Percentiles rank a stretch among this genome's conserved stretches.
phyloP scores from a whole-genome alignment of 1,140 invertebrate species.

The Eriocheir sinensis region DNA sequence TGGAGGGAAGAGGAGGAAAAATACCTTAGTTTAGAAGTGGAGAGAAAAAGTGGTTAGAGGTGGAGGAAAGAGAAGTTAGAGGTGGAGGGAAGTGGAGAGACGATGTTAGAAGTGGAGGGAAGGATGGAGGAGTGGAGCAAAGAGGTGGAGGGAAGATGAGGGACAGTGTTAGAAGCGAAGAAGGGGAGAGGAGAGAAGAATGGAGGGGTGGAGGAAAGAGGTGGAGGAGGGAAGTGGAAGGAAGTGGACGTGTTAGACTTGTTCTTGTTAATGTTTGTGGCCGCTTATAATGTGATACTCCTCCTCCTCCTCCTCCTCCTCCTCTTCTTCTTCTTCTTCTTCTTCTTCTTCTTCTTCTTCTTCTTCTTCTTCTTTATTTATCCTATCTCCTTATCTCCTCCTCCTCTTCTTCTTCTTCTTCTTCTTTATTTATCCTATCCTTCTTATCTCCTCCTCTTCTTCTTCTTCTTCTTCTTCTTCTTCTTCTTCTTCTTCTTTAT shows the following conservation, averaged over 20 bases:
- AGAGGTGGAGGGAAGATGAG: not conserved
- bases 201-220: not conserved
- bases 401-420: not conserved
- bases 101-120: not conserved
- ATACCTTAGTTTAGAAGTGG: too few species aligned
- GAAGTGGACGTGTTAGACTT: not conserved
- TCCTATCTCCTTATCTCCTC: not conserved
- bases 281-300: not conserved
- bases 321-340: not conserved
- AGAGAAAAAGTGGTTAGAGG: too few species aligned
- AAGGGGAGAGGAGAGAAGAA: not conserved
- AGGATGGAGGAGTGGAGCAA: not conserved
- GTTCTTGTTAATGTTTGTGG: not conserved
- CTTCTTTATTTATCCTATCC: not conserved
- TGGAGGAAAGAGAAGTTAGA: too few species aligned
- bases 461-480: too few species aligned
- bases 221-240: not conserved
- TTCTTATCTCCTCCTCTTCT: not conserved
- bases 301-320: not conserved
- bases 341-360: slow-evolving; percentile 24
- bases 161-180: not conserved
- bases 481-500: not conserved
- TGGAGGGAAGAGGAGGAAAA: too few species aligned
- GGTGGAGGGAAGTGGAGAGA: too few species aligned
- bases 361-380: not conserved